phyloP scores from a whole-genome alignment of 2,888 invertebrate genomes.

The Panorpa germanica region DNA sequence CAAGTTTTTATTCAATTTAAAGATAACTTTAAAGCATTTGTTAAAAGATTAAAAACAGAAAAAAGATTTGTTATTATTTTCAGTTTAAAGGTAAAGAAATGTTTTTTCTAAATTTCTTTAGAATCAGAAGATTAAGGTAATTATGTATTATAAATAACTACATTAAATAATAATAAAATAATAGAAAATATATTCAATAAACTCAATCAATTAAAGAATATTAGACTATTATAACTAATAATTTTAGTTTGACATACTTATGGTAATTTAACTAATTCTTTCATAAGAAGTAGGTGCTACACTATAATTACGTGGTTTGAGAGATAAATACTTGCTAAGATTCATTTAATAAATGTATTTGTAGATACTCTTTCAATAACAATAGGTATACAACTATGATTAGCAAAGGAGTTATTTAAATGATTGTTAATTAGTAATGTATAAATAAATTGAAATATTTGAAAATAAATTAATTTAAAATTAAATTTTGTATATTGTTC shows the following conservation, averaged over 20 bases:
- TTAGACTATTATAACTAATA: slow-evolving; percentile 26
- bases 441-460: slow-evolving; percentile 31
- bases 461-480: slow-evolving; percentile 28
- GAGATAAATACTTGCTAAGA: slow-evolving; percentile 42
- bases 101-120: slow-evolving; percentile 17
- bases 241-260: slow-evolving; percentile 50
- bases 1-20: slow-evolving; percentile 40
- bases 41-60: slow-evolving; percentile 43
- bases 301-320: slow-evolving; percentile 46
- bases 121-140: slow-evolving; percentile 18
- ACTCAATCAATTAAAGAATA: slow-evolving; percentile 38
- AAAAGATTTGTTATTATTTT: slow-evolving; percentile 51
- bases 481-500: slow-evolving; percentile 41
- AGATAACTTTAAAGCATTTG: slow-evolving; percentile 28
- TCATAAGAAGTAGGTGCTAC: slow-evolving; percentile 42
- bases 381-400: slow-evolving; percentile 67
- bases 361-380: slow-evolving; percentile 36
- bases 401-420: slow-evolving; percentile 35
- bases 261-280: slow-evolving; percentile 35
- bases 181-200: slow-evolving; percentile 23
- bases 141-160: slow-evolving; percentile 31
- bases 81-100: slow-evolving; percentile 22
- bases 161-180: slow-evolving; percentile 29
- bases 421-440: slow-evolving; percentile 37
- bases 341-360: slow-evolving; percentile 36